phyloP scores from a whole-genome alignment of 2,113 vertebrate genomes.

The Bos javanicus region DNA sequence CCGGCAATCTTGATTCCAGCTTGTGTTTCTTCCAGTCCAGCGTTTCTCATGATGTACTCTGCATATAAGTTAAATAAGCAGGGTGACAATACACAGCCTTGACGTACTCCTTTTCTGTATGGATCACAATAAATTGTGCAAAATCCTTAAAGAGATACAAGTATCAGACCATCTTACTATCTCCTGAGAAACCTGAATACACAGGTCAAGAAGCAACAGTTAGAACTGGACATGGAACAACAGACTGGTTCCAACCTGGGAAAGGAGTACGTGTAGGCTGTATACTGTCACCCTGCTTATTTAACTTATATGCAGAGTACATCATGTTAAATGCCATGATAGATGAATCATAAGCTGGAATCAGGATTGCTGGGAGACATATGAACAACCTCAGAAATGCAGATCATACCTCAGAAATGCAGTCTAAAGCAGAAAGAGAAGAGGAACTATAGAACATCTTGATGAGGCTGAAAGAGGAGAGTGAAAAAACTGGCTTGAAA shows the following conservation, averaged over 20 bases:
- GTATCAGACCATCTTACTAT: neutral
- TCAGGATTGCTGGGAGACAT: neutral
- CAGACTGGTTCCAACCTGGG: neutral
- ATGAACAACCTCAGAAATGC: neutral
- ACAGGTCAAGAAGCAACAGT: neutral
- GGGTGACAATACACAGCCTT: too few species aligned
- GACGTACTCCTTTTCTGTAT: neutral
- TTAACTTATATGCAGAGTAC: neutral
- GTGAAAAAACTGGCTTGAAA: neutral
- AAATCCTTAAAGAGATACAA: neutral
- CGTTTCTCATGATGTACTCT: too few species aligned
- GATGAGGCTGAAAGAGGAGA: neutral
- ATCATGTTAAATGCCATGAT: neutral
- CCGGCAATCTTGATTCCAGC: accelerated
- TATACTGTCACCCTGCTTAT: neutral
- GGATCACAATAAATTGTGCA: neutral
- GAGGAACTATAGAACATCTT: neutral
- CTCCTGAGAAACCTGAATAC: neutral
- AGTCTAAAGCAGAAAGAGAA: neutral
- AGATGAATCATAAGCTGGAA: neutral
- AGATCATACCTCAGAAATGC: too few species aligned
- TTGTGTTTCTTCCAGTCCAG: too few species aligned
- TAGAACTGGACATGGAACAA: neutral
- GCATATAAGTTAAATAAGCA: too few species aligned
- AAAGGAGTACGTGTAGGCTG: neutral